Evolutionary conservation across 2,113 vertebrate species (phyloP).

Genomic region (Oncorhynchus nerka): DNA sequence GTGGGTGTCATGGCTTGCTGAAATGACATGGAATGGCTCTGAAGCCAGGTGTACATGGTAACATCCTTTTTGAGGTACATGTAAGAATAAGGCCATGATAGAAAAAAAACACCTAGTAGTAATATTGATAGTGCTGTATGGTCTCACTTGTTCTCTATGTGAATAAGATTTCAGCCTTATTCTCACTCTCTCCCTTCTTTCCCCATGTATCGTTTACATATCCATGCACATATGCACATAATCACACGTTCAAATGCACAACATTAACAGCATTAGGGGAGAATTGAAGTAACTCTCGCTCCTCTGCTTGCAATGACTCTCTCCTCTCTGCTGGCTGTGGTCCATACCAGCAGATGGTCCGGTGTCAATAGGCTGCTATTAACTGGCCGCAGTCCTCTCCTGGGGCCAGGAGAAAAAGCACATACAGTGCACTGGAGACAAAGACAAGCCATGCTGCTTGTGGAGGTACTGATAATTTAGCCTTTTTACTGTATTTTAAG

Average conservation of each 20-base stretch:
- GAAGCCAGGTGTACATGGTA: slow-evolving; percentile 43
- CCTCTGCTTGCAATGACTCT: slow-evolving; percentile 34
- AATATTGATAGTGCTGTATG: no score
- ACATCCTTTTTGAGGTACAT: slow-evolving; percentile 31
- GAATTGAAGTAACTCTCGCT: no score
- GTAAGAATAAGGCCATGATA: slow-evolving; percentile 2
- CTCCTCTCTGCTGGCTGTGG: slow-evolving; percentile 65
- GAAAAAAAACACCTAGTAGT: slow-evolving; percentile 2
- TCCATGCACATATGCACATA: not conserved
- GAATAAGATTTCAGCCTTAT: not conserved
- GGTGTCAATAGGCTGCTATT: slow-evolving; percentile 89
- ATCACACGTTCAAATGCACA: no score
- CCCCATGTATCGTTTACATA: not conserved
- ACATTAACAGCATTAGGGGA: no score
- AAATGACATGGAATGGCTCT: no score
- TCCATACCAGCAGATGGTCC: slow-evolving; percentile 89
- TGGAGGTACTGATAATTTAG: no score
- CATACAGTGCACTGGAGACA: slow-evolving; percentile 46
- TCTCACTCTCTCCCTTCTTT: not conserved
- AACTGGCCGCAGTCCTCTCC: slow-evolving; percentile 83
- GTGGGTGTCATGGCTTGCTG: no score
- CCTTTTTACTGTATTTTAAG: no score
- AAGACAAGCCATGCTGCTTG: not conserved
- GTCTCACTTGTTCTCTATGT: not conserved
- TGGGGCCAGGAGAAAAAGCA: slow-evolving; percentile 70